Conservation (phyloP, 2,797 vertebrate genomes). For the Anas flavirostris region DNA sequence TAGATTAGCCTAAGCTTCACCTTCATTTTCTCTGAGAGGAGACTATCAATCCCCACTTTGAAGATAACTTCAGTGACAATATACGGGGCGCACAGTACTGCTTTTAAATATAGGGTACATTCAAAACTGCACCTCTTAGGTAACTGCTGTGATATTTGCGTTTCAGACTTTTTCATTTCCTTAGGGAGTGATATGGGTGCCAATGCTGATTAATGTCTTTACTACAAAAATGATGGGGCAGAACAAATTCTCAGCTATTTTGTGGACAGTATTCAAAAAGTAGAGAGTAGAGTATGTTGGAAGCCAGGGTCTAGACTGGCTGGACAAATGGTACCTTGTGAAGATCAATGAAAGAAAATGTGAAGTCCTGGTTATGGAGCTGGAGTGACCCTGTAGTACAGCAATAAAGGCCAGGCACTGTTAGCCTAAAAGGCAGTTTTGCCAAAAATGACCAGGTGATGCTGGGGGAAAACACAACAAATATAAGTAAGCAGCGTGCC, state of each 20-base stretch:
- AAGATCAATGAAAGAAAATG: background rate
- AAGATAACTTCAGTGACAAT: background rate
- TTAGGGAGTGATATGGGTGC: background rate
- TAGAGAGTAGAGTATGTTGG: background rate
- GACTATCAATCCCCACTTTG: background rate
- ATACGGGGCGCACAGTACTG: rapidly evolving
- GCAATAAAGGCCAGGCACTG: background rate
- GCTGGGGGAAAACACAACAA: background rate
- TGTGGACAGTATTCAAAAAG: background rate
- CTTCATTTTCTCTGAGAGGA: background rate
- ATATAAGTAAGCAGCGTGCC: background rate
- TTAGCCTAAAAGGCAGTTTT: background rate
- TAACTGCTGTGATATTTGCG: background rate
- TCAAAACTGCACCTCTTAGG: background rate
- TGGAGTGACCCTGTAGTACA: background rate
- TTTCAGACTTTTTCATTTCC: background rate
- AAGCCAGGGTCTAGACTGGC: background rate
- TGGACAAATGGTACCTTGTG: background rate
- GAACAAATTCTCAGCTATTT: background rate
- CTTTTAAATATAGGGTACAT: background rate
- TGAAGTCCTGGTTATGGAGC: rapidly evolving
- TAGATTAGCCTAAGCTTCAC: background rate
- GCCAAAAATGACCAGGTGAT: background rate
- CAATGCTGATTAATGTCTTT: background rate
- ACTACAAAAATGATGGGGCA: background rate